Evolutionary conservation across 1,140 invertebrate species (phyloP), one percentile per base, ranked within the genome.

Genomic region (Lordiphosa stackelbergi): DNA sequence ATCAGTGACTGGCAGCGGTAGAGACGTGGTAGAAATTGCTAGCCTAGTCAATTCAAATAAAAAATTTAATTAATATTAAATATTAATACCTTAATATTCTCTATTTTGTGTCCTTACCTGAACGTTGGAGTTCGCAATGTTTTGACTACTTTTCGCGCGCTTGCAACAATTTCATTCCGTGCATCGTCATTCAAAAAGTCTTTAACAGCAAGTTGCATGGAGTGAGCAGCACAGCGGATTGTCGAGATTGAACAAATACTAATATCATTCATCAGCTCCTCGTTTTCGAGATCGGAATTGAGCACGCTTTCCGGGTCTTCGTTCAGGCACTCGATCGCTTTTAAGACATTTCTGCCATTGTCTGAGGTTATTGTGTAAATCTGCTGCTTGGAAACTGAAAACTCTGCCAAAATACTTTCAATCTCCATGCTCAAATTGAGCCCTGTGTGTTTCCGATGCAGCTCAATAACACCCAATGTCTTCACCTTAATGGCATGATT

Each of bases 141-240:
- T 36, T 56, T 56, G 6, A 19, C 54, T 19, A 56, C 12, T 36
- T 13, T 42, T 38, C 43, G 54, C 10, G 53, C 53, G 9, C 13
- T 38, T 36, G 7, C 53, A 9, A 46, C 24, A 19, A 47, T 36
- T 19, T 10, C 43, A 13, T 45, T 47, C 13, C 24, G 13, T 7
- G n/a, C 38, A 11, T 36, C 40, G 28, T 54, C 24, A 36, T 56
- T 48, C n/a, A 48, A 40, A 34, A 48, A 48, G 28, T 47, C 35
- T 24, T 56, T 40, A 5, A 48, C 45, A 19, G 37, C 45, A 8
- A 48, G 54, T 19, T 56, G 54, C 37, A 56, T 12, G 31, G 36
- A 38, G 37, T 48, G 42, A 13, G 53, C 53, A 56, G 42, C 53
- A 56, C 42, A 56, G 34, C 24, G 43, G 10, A 56, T 56, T 13